These are phyloP conservation scores for Bhutanitis thaidina DNA, from an alignment of 2,888 invertebrate genomes.

Conservation along the genomic window DNA sequence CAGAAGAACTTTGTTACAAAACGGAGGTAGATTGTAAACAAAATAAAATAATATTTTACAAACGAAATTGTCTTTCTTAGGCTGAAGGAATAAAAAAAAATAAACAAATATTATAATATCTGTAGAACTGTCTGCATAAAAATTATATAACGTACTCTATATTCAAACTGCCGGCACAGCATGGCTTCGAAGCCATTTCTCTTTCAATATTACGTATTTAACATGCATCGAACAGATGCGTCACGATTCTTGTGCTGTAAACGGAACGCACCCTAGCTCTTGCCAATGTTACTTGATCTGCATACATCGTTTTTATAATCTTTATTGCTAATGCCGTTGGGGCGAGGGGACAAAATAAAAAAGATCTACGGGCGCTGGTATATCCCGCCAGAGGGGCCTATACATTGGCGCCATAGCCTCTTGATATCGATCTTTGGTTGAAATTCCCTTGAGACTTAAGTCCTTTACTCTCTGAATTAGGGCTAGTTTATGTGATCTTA, in stretches of 20 bases:
- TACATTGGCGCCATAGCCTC: slow-evolving; percentile 66
- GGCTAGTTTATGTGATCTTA: slow-evolving; percentile 57
- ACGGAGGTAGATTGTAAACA: too few relatives aligned
- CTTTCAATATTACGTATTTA: slow-evolving; percentile 57
- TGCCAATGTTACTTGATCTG: slow-evolving; percentile 43
- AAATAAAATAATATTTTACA: too few relatives aligned
- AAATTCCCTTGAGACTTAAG: slow-evolving; percentile 68
- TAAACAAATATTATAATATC: too few relatives aligned
- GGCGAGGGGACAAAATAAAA: slow-evolving; percentile 48
- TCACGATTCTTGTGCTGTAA: slow-evolving; percentile 66
- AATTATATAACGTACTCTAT: slow-evolving; percentile 2
- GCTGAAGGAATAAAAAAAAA: too few relatives aligned
- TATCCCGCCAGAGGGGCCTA: slow-evolving; percentile 45
- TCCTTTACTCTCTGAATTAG: slow-evolving; percentile 59
- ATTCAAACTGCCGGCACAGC: slow-evolving; percentile 2
- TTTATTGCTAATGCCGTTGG: slow-evolving; percentile 38
- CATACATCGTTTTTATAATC: slow-evolving; percentile 19
- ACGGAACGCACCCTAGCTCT: slow-evolving; percentile 60
- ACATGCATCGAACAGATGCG: slow-evolving; percentile 70
- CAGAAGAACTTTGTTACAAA: too few relatives aligned
- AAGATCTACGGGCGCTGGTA: slow-evolving; percentile 52
- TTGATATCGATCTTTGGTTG: slow-evolving; percentile 74
- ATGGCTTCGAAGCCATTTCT: slow-evolving; percentile 8
- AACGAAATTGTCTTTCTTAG: too few relatives aligned
- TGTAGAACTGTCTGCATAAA: too few relatives aligned